Percentiles rank a stretch among this genome's conserved stretches.
Conservation (phyloP, 1,140 invertebrate genomes). For the Venturia canescens region DNA sequence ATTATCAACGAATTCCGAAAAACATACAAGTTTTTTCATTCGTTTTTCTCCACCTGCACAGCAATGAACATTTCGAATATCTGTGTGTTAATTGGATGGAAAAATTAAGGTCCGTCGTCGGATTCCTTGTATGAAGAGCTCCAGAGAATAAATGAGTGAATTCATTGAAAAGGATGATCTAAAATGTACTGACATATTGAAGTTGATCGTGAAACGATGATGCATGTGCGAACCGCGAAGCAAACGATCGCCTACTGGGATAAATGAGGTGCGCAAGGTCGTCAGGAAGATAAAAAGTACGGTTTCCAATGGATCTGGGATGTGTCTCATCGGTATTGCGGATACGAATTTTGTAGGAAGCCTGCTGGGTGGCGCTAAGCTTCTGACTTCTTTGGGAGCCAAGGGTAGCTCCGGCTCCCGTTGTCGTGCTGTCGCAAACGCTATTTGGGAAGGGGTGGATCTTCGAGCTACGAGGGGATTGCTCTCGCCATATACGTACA, state of each 20-base stretch:
- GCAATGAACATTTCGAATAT: too few species aligned
- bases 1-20: too few species aligned
- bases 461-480: slow-evolving; percentile 38
- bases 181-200: slow-evolving; percentile 19
- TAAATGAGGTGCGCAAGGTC: slow-evolving; percentile 64
- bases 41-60: too few species aligned
- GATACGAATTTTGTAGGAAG: slow-evolving; percentile 17
- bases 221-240: neutral
- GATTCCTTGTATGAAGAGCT: neutral
- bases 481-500: slow-evolving; percentile 20
- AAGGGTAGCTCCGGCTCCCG: slow-evolving; percentile 46
- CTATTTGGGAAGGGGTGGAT: slow-evolving; percentile 26
- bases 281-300: slow-evolving; percentile 40
- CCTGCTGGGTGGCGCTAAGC: slow-evolving; percentile 64
- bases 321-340: slow-evolving; percentile 45
- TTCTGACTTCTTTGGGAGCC: slow-evolving; percentile 53
- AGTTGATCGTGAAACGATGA: slow-evolving; percentile 28
- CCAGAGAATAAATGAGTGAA: neutral
- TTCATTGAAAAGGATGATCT: neutral
- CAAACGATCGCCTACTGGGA: slow-evolving; percentile 47
- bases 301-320: slow-evolving; percentile 45
- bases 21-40: too few species aligned
- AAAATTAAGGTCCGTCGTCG: too few species aligned
- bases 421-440: slow-evolving; percentile 23
- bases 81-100: too few species aligned